phyloP scores from a whole-genome alignment of 2,797 vertebrate species.

The Clamator glandarius region DNA sequence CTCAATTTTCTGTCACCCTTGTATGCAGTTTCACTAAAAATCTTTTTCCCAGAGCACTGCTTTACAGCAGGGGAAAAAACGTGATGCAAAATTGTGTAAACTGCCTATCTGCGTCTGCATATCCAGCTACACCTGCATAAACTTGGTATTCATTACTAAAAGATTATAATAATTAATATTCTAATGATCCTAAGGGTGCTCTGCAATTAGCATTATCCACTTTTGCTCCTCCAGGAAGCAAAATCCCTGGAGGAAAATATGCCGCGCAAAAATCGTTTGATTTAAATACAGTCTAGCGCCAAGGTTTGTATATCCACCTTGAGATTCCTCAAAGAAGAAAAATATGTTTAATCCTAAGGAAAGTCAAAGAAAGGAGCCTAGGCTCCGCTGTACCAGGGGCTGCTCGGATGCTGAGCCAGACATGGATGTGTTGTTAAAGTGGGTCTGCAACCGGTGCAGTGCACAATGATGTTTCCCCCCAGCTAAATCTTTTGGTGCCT shows the following conservation, averaged over 20 bases:
- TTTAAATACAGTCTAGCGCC: rapidly evolving
- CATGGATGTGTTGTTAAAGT: background rate
- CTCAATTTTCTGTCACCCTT: background rate
- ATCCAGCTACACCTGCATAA: background rate
- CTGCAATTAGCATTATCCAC: background rate
- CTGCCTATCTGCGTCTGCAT: rapidly evolving
- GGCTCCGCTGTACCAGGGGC: background rate
- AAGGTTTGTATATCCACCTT: background rate
- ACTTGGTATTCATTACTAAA: background rate
- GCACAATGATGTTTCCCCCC: rapidly evolving
- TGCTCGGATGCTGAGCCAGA: background rate
- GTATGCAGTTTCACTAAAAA: background rate
- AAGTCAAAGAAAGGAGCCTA: background rate
- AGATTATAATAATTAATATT: background rate
- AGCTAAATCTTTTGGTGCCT: background rate
- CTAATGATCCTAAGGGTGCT: background rate
- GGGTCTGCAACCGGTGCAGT: background rate
- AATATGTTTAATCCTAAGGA: background rate
- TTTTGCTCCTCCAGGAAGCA: background rate
- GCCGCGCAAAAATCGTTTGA: background rate
- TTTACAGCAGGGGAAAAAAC: background rate
- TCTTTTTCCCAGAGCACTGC: background rate
- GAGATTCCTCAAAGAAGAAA: background rate
- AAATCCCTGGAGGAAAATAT: background rate
- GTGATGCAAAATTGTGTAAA: rapidly evolving